Evolutionary conservation across 2,888 invertebrate genomes (phyloP), one percentile per base, ranked within the genome.

Genomic region (Scaptomyza parva): DNA sequence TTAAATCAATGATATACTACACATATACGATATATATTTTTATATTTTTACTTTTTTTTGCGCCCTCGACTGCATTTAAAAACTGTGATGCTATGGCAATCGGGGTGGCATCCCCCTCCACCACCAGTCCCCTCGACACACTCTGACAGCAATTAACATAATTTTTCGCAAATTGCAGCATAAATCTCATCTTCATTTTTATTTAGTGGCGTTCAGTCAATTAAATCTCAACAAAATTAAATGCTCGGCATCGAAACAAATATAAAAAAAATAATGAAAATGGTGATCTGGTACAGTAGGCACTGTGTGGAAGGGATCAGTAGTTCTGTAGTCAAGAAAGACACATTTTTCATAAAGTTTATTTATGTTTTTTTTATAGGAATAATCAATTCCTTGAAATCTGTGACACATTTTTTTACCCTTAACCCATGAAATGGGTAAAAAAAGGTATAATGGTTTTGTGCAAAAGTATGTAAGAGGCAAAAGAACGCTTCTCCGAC

Each of bases 1-100:
- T 91, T 85, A 84, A 89, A 87, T 89, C 89, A 89, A 88, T 89
- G 90, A 90, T 89, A 88, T 77, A 79, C 57, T 26, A 33, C n/a
- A 48, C 45, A 35, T 54, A 28, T 28, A 28, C 9, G 28, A 26
- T 30, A 40, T 28, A 3, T 9, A 14, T 22, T 28, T 22, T 28
- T 3, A 30, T 20, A 52, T 50, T 69, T 22, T 28, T 3, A 30
- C 17, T 50, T 50, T 69, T 59, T 47, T 60, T 74, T 52, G 59
- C 64, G 54, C 73, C n/a, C n/a, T 35, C 54, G 65, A 65, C 48
- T 80, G 64, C 64, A 66, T 66, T 35, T 6, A 51, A 62, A 64
- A 69, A 64, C 62, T 37, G 52, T 44, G 69, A 52, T 51, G 53
- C 45, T 52, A 45, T 7, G 37, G 30, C 66, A 30, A 30, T 39